Evolutionary conservation across 2,113 vertebrate genomes (phyloP).

Genomic region (Candoia aspera): DNA sequence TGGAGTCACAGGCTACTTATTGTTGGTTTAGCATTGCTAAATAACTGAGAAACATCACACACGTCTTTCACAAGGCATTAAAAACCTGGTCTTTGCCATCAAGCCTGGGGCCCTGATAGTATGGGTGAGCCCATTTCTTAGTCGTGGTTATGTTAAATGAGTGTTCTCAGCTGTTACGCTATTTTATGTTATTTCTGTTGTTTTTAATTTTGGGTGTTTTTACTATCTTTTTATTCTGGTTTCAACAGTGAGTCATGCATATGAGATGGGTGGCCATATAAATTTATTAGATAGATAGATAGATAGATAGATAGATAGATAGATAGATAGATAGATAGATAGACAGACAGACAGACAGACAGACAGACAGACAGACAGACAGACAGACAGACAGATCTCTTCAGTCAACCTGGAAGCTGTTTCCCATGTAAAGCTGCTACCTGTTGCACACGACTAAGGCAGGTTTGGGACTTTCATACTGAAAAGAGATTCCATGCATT

Average conservation of each 20-base stretch:
- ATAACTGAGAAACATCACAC: not conserved
- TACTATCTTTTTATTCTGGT: not conserved
- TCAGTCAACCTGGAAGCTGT: not conserved
- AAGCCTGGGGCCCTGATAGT: not conserved
- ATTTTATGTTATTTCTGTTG: not conserved
- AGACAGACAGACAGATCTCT: not conserved
- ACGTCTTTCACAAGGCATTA: not conserved
- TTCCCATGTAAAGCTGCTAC: not conserved
- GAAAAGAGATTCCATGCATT: not conserved
- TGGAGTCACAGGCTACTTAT: not conserved
- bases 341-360: too few species aligned
- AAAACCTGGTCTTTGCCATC: not conserved
- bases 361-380: too few species aligned
- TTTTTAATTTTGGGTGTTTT: not conserved
- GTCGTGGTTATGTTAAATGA: not conserved
- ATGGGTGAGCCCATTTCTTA: not conserved
- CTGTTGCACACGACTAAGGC: not conserved
- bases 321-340: too few species aligned
- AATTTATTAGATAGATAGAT: not conserved
- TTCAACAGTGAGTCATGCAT: not conserved
- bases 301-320: too few species aligned
- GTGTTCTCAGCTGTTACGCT: not conserved
- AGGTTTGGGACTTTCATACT: not conserved
- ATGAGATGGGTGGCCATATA: not conserved
- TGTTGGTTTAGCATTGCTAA: not conserved